Conservation (phyloP, 2,888 invertebrate species). For the Hetaerina titia region DNA sequence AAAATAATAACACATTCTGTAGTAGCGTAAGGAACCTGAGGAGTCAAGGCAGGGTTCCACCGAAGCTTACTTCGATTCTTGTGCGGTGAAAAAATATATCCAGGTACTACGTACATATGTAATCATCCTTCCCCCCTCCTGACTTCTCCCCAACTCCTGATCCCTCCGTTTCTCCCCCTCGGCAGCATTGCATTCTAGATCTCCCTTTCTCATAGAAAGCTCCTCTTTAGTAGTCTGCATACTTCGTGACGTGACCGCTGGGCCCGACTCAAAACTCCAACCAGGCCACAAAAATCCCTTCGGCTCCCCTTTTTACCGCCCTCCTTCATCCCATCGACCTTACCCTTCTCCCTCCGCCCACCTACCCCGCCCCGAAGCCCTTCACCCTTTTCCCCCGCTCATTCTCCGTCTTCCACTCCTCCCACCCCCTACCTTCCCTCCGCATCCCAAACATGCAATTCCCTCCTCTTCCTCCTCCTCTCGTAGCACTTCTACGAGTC, state of each 20-base stretch:
- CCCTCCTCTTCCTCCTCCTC: neutral
- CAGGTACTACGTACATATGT: neutral
- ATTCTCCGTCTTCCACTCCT: neutral
- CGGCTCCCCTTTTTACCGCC: constrained; percentile 39
- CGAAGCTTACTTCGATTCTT: no score
- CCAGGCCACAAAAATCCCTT: constrained; percentile 63
- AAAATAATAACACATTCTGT: no score
- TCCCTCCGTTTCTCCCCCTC: neutral
- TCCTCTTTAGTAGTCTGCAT: constrained; percentile 64
- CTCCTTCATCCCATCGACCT: constrained; percentile 29
- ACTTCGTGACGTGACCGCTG: constrained; percentile 63
- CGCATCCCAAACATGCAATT: neutral
- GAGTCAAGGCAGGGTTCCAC: no score
- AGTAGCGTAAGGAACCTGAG: no score
- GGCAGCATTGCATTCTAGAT: constrained; percentile 10
- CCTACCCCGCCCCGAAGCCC: neutral
- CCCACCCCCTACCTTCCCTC: neutral
- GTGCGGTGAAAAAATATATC: neutral
- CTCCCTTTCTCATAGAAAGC: neutral
- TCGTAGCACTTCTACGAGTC: neutral
- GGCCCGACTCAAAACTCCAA: constrained; percentile 64
- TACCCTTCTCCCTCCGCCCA: neutral
- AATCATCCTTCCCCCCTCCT: neutral
- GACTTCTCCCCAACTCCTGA: neutral
- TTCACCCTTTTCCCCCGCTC: neutral